Percentiles rank a stretch among this genome's conserved stretches.
These are phyloP conservation scores for Puntigrus tetrazona DNA, from an alignment of 2,113 vertebrate genomes.

Conservation along the genomic window DNA sequence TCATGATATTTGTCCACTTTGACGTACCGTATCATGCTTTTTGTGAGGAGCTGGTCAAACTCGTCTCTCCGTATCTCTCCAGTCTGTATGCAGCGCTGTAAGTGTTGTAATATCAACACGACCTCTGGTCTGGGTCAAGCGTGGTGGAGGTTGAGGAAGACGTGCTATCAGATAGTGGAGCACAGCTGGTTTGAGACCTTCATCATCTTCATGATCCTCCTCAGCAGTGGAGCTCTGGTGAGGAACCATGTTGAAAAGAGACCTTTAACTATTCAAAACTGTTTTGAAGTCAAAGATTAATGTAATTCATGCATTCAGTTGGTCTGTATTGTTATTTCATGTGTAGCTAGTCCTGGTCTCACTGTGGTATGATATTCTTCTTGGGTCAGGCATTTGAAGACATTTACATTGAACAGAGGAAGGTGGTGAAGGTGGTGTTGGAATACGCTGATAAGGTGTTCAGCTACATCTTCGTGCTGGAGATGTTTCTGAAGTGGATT, in stretches of 20 bases:
- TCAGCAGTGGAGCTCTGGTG: constrained; percentile 97
- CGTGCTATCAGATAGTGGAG: constrained; percentile 95
- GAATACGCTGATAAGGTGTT: constrained; percentile 96
- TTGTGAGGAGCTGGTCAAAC: background rate
- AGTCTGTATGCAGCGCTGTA: constrained; percentile 86
- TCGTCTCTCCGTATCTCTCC: background rate
- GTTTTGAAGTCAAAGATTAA: background rate
- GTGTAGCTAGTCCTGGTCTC: background rate
- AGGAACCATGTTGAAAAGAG: constrained; percentile 37
- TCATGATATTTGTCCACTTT: background rate
- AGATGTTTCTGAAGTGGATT: constrained; percentile 98
- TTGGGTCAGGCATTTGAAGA: constrained; percentile 91
- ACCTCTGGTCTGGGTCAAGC: constrained; percentile 80
- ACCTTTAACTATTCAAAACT: background rate
- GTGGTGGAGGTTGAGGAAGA: constrained; percentile 95
- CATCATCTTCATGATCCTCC: constrained; percentile 99
- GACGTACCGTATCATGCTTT: background rate
- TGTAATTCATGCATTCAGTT: background rate
- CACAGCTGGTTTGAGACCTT: constrained; percentile 99
- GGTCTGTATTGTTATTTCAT: background rate
- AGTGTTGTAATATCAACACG: constrained; percentile 84
- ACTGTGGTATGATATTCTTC: background rate
- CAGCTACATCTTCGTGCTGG: constrained; percentile 94
- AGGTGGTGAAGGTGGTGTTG: constrained; percentile 87
- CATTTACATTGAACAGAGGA: constrained; percentile 92